Evolutionary conservation across 2,113 vertebrate genomes (phyloP), one percentile per base, ranked within the genome.

Genomic region (Varanus komodoensis): DNA sequence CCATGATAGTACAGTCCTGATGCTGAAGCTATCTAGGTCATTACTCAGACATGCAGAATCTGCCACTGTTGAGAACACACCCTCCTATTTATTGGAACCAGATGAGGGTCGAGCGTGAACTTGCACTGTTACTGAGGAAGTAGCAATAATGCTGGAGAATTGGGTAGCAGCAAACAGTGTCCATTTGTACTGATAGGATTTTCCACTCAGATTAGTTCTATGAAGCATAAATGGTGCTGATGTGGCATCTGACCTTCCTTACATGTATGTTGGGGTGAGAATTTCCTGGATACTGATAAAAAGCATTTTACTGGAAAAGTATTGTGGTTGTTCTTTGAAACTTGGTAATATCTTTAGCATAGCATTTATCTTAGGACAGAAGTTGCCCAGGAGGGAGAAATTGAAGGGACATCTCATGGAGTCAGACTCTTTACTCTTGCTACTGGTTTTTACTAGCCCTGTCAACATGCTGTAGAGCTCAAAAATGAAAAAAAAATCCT

Each of bases 21-120:
- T 11, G 29, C 44, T 89, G 74, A 64, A 17, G 17, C 74, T 89
- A 78, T 89, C 32, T 89, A 89, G 89, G 82, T 57, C 89, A 44
- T 32, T 68, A 84, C 38, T 52, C 7, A 12, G 44, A 89, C 78
- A 89, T 84, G 8, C 14, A 84, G 44, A 78, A 54, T 52, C 23
- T 85, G 48, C 29, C 25, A 12, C 44, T 89, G 81, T 44, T 38
- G 38, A 81, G 48, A 54, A 68, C 32, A 79, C 32, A 52, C n/a
- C 14, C 48, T 83, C 57, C 27, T 15, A 67, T 89, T 79, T 80
- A 54, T 85, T 68, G 34, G 73, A 80, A 79, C 17, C 79, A 71
- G 64, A 79, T 57, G 12, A 68, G 67, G 61, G 79, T 48, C 64
- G 79, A 69, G 48, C 54, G 57, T 68, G 44, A 89, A 84, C 74